Percentiles rank a stretch among this genome's conserved stretches.
These are phyloP conservation scores for Prochilodus magdalenae DNA, from an alignment of 2,113 vertebrate species.

Conservation along the genomic window DNA sequence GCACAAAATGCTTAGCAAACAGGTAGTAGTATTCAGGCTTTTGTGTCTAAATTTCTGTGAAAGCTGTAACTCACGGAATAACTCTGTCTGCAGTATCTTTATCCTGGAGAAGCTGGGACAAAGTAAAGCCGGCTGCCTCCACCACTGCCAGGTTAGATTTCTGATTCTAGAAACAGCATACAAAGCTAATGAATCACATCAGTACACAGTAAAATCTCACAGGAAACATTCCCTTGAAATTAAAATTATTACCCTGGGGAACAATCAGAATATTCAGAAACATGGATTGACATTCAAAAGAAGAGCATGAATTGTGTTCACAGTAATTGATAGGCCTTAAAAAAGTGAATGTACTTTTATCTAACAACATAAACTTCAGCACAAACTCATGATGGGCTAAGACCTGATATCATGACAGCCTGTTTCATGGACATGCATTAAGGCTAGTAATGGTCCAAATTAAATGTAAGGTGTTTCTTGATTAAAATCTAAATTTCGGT, in stretches of 20 bases:
- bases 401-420: no score
- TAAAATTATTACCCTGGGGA: no score
- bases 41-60: background rate
- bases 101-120: slow-evolving; percentile 93
- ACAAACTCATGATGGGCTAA: no score
- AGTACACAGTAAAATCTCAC: background rate
- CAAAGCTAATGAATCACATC: slow-evolving; percentile 1
- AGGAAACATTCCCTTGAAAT: background rate
- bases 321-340: background rate
- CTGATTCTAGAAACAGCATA: slow-evolving; percentile 73
- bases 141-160: slow-evolving; percentile 85
- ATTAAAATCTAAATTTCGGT: no score
- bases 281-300: background rate
- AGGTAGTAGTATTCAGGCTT: no score
- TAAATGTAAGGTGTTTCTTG: no score
- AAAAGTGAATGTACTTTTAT: no score
- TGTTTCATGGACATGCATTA: no score
- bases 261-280: background rate
- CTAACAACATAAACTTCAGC: no score
- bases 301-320: background rate
- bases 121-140: slow-evolving; percentile 88
- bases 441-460: no score
- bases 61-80: slow-evolving; percentile 80
- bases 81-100: slow-evolving; percentile 83
- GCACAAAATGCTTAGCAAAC: background rate